A percentile compares a stretch with the other conserved stretches of the same genome.
Evolutionary conservation across 2,888 invertebrate species (phyloP).

Genomic region (Muschampia plurimacula): DNA sequence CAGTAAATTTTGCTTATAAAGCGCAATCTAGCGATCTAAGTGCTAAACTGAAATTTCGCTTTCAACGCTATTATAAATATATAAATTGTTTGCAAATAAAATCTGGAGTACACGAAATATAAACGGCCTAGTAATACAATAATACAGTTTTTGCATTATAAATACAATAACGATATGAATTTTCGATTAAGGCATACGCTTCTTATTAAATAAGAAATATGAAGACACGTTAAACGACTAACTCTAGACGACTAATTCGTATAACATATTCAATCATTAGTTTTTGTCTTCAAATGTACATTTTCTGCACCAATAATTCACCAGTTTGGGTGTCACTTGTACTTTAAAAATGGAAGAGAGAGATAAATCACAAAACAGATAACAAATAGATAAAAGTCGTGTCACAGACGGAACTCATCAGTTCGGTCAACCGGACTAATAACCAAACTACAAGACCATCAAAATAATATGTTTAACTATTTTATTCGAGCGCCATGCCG

Average conservation of each 20-base stretch:
- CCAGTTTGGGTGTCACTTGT: constrained; percentile 5
- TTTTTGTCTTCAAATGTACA: constrained; percentile 34
- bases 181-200: constrained; percentile 81
- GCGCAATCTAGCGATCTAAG: constrained; percentile 28
- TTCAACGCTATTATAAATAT: not conserved
- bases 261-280: constrained; percentile 24
- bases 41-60: constrained; percentile 5
- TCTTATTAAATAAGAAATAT: constrained; percentile 82
- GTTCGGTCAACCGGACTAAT: too few relatives aligned
- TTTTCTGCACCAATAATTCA: constrained; percentile 49
- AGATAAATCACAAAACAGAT: not conserved
- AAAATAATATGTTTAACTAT: too few relatives aligned
- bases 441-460: too few relatives aligned
- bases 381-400: not conserved
- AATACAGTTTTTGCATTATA: constrained; percentile 64
- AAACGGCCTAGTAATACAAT: constrained; percentile 43
- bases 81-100: not conserved
- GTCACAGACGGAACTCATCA: too few relatives aligned
- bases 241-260: constrained; percentile 39
- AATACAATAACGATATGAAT: constrained; percentile 84
- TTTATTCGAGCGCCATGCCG: too few relatives aligned
- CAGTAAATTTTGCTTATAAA: constrained; percentile 1
- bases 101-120: not conserved
- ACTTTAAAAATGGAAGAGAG: constrained; percentile 28
- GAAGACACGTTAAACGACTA: constrained; percentile 50